phyloP scores from a whole-genome alignment of 2,113 vertebrate genomes.

The Muntiacus muntjak region DNA sequence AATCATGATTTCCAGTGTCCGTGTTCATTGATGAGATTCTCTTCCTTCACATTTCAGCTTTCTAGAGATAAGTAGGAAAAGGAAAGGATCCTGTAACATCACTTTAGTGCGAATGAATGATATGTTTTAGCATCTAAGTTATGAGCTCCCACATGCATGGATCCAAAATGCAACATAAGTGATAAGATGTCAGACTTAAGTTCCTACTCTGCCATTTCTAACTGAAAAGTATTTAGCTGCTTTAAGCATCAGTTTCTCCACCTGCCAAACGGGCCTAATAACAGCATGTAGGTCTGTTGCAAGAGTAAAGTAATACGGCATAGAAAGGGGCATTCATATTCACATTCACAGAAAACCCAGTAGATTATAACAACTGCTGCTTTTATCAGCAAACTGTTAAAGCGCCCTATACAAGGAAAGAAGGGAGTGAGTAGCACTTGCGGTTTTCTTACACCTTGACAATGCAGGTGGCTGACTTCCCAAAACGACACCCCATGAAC shows the following conservation, averaged over 20 bases:
- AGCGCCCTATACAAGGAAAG: neutral
- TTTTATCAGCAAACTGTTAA: fast-evolving
- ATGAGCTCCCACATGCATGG: neutral
- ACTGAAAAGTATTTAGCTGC: neutral
- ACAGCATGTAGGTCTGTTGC: neutral
- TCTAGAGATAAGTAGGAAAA: neutral
- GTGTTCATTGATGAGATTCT: neutral
- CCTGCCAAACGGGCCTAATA: neutral
- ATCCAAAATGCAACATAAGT: neutral
- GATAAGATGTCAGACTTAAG: neutral
- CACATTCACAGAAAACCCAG: neutral
- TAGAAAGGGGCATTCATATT: neutral
- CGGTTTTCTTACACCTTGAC: neutral
- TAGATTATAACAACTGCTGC: neutral
- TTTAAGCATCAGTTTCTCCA: neutral
- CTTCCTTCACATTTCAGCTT: neutral
- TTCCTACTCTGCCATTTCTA: neutral
- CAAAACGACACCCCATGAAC: neutral
- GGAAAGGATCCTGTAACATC: neutral
- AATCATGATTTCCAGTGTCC: neutral
- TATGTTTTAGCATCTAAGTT: neutral
- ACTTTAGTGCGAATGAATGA: neutral
- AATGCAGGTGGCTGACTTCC: neutral
- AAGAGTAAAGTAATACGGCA: neutral
- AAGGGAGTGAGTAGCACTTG: neutral